phyloP scores from a whole-genome alignment of 2,797 vertebrate genomes.

The Caiman crocodilus region DNA sequence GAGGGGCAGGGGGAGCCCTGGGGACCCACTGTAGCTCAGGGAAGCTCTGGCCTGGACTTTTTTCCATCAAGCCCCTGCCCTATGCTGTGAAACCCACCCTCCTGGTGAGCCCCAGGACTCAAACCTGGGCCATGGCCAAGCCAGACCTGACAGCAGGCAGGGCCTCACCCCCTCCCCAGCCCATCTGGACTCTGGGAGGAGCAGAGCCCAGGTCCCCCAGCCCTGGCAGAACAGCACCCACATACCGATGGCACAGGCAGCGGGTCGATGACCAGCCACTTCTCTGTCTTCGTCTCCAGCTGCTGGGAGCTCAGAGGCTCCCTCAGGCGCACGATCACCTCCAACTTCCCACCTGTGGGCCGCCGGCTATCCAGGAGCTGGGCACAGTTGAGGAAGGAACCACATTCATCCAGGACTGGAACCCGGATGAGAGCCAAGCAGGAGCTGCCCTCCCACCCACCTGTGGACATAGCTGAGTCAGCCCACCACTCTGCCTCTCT shows the following conservation, averaged over 20 bases:
- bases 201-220: background rate
- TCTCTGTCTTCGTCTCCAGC: conserved; percentile 87
- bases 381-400: background rate
- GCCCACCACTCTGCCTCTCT: background rate
- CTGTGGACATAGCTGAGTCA: background rate
- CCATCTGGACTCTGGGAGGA: too few relatives aligned
- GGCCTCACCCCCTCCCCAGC: too few relatives aligned
- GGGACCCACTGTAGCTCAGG: too few relatives aligned
- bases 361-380: conserved; percentile 92
- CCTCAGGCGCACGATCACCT: conserved; percentile 89
- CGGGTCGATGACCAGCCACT: conserved; percentile 89
- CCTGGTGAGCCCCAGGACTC: background rate
- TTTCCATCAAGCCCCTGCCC: too few relatives aligned
- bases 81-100: too few relatives aligned
- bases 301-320: conserved; percentile 89
- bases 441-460: background rate
- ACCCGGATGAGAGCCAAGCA: background rate
- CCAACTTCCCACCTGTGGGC: conserved; percentile 89
- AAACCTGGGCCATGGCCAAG: background rate
- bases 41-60: too few relatives aligned
- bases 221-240: background rate
- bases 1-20: too few relatives aligned
- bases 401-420: background rate
- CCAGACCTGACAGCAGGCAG: background rate
- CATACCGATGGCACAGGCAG: conserved; percentile 80